phyloP scores from a whole-genome alignment of 2,113 vertebrate genomes.

The Corythornis madagascariensis region DNA sequence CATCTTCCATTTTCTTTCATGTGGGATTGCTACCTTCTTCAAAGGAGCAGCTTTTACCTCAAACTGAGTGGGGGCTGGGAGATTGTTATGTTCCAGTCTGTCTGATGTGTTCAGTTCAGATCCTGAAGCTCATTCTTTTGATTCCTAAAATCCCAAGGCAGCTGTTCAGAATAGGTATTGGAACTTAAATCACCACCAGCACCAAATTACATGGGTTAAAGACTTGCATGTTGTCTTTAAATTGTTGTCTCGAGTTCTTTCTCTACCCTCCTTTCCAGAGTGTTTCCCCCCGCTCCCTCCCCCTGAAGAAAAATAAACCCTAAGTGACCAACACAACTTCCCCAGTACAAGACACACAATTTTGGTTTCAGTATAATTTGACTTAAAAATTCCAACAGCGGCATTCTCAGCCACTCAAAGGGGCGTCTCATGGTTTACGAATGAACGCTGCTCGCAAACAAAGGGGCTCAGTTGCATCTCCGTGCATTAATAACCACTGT shows the following conservation, averaged over 20 bases:
- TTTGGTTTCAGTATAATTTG: neutral
- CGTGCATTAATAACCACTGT: conserved; percentile 56
- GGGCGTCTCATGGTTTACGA: neutral
- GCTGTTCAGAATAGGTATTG: neutral
- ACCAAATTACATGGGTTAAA: neutral
- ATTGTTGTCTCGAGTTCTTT: neutral
- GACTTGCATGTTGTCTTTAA: neutral
- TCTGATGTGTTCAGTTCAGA: neutral
- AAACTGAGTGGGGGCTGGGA: conserved; percentile 40
- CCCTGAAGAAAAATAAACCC: neutral
- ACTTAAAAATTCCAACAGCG: conserved; percentile 28
- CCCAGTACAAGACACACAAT: neutral
- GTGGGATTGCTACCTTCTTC: conserved; percentile 60
- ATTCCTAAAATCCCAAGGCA: neutral
- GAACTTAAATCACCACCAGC: neutral
- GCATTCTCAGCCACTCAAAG: neutral
- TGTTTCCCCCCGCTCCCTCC: accelerated
- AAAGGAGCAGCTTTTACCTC: conserved; percentile 59
- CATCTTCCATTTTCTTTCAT: conserved; percentile 69
- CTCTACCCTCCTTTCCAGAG: neutral
- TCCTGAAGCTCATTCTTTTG: neutral
- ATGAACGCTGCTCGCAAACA: conserved; percentile 59
- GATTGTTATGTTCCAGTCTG: conserved; percentile 4
- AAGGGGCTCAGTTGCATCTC: conserved; percentile 65
- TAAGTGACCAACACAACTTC: neutral